Conservation (phyloP, 2,113 vertebrate genomes). For the Onychorhynchus coronatus region DNA sequence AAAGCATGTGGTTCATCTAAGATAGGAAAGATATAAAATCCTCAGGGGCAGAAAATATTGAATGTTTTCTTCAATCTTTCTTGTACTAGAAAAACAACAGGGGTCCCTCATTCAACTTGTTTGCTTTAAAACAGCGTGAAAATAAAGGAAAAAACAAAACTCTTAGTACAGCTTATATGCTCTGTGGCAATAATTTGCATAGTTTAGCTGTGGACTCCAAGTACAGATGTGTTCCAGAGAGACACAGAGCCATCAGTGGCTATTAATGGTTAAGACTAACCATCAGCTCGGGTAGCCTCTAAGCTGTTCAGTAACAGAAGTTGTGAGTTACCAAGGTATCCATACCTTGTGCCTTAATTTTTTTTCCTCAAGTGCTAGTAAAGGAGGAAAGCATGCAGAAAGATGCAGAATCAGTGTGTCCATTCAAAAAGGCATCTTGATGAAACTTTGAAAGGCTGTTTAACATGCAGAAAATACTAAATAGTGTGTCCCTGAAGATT, state of each 20-base stretch:
- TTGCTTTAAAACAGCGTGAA: neutral
- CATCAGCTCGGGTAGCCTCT: neutral
- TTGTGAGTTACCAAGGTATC: neutral
- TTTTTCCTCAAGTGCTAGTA: neutral
- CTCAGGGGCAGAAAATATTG: neutral
- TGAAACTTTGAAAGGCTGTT: neutral
- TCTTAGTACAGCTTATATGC: neutral
- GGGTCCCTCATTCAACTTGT: fast-evolving
- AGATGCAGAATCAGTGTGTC: neutral
- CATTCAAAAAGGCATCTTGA: neutral
- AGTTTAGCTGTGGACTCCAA: neutral
- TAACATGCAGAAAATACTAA: neutral
- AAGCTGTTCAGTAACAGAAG: neutral
- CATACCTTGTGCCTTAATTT: neutral
- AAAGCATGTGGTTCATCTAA: neutral
- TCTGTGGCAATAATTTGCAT: neutral
- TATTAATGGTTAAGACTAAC: neutral
- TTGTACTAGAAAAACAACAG: neutral
- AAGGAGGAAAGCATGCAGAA: neutral
- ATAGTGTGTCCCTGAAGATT: neutral
- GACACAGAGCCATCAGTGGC: neutral
- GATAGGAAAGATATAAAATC: neutral
- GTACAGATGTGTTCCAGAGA: neutral
- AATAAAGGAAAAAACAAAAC: neutral
- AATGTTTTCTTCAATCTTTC: neutral